These are phyloP conservation scores for Phoenicopterus ruber DNA, from an alignment of 2,113 vertebrate genomes.

Conservation along the genomic window DNA sequence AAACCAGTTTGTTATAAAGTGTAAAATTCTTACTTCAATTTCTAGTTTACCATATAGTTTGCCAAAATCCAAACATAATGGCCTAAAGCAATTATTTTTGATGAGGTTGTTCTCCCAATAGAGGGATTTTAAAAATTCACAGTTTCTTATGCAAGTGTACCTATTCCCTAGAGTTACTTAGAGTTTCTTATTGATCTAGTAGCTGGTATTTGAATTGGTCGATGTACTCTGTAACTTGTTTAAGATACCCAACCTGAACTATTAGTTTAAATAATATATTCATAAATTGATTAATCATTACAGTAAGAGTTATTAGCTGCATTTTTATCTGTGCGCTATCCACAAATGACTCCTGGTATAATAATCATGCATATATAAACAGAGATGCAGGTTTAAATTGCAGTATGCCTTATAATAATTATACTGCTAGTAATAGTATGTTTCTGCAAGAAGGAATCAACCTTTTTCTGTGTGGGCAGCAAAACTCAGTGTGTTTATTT, in stretches of 20 bases:
- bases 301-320: constrained; percentile 92
- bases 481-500: neutral
- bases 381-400: constrained; percentile 66
- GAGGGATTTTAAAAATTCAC: constrained; percentile 55
- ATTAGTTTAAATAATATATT: constrained; percentile 98
- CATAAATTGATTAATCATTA: constrained; percentile 98
- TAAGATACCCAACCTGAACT: constrained; percentile 92
- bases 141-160: constrained; percentile 67
- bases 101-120: constrained; percentile 27
- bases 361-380: constrained; percentile 73
- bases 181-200: constrained; percentile 88
- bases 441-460: constrained; percentile 24
- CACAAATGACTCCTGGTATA: constrained; percentile 69
- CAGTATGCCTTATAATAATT: constrained; percentile 29
- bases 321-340: constrained; percentile 82
- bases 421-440: neutral
- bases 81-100: constrained; percentile 43
- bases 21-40: neutral
- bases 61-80: constrained; percentile 6
- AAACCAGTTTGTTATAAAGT: neutral
- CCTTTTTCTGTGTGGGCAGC: constrained; percentile 10
- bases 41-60: neutral
- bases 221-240: constrained; percentile 89
- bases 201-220: constrained; percentile 90
- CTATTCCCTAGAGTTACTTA: constrained; percentile 84